Base-by-base conservation (phyloP, 2,888 invertebrate genomes). In the Polydrusus pterygomalis region DNA sequence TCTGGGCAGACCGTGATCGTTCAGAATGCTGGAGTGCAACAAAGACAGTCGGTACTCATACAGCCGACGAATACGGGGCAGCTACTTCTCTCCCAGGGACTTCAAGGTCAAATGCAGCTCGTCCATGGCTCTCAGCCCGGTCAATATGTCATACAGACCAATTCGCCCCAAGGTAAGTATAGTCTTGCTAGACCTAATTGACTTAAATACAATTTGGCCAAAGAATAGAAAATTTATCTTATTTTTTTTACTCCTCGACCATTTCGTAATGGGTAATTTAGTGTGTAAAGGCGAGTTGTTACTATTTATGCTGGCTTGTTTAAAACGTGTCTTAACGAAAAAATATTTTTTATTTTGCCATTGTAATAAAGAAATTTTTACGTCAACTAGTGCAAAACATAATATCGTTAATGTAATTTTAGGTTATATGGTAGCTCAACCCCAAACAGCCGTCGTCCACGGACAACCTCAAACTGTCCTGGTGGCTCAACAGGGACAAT, bases 401-500 rank as follows among this genome's bases (percentile, higher is more conserved):
- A n/a, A n/a, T 45, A 13, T 45, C 13, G 45, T 40, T 34, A 40
- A 34, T 34, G 13, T 67, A 15, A 20, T 49, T 43, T n/a, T 17
- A 76, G 78, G 78, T 47, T 93, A 93, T 82, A 89, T 93, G 47
- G 89, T 93, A 11, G 92, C 93, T 0, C 93, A 93, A 80, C 91
- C 92, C 9, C 91, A 91, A 77, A 90, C 91, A 0, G 90, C 90
- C 0, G 84, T 91, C 38, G 90, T 91, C 0, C 90, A 91, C 79
- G 91, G 91, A 0, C 91, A 91, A 81, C 88, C 90, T 0, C 91
- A 92, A 80, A 92, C 93, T 0, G 90, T 93, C 0, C 85, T 93
- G 1, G 90, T 93, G 0, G 91, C 93, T 0, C 93, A 93, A 82
- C 90, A 92, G 0, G 89, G 91, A 0, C 93, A 93, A 80, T 91